Evolutionary conservation across 30 jellyfish, hydroid and myxozoan species (phyloP), one percentile per base, ranked within the genome.

Genomic region (Pseudorhiza aurosa): DNA sequence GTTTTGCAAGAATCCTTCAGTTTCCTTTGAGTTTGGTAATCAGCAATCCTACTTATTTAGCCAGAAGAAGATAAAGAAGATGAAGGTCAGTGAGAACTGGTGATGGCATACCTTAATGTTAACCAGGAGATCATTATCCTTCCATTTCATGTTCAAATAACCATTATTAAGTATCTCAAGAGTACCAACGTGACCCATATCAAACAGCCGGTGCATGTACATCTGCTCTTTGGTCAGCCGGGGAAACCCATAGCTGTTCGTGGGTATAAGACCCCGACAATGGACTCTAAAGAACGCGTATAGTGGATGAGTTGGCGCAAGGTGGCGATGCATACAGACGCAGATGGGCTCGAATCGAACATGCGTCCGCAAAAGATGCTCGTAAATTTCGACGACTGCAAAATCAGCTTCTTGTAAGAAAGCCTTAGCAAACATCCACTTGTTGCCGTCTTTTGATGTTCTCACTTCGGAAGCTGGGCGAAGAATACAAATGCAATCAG

Each of bases 131-230:
- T 85, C 87, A 25, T 63, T 65, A 47, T 85, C 96, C 81, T 65
- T 68, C 96, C 96, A 85, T 24, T 30, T 53, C 96, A 85, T 85
- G 71, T 85, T 65, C 72, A 70, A 75, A 69, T 85, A 92, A 11
- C 88, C 92, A 31, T 92, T 76, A 39, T 92, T 92, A 35, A 92
- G 73, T 22, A 85, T 44, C 32, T 39, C 25, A 18, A 74, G 56
- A 51, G 98, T 77, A 1, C 98, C 98, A 19, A 67, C 51, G 58
- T 92, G 95, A 18, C 98, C 98, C 95, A 92, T 77, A 28, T 85
- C 93, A 79, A 92, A 92, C 70, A 92, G 36, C 30, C 77, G 39
- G 67, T 86, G 98, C 95, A 75, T 79, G 65, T 92, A 92, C 75
- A 47, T 59, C 8, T 28, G 32, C 62, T 85, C 95, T 24, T 64